These are phyloP conservation scores for Pilophorus perplexus DNA, from an alignment of 2,888 invertebrate species.

Conservation along the genomic window DNA sequence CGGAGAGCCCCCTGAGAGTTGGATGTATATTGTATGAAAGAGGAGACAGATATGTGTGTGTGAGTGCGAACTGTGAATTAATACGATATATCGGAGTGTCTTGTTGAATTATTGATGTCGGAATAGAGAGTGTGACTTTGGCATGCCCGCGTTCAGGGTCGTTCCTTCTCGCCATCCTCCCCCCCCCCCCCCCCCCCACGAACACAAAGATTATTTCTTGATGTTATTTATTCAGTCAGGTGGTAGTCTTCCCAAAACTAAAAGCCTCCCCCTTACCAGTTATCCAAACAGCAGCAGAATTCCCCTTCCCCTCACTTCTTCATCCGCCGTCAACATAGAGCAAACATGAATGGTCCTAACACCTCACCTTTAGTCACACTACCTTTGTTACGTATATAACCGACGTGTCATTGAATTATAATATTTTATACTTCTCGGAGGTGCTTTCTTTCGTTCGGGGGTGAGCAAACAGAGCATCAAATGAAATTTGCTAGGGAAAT, in stretches of 20 bases:
- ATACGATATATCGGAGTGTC: constrained; percentile 42
- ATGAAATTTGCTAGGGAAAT: no score
- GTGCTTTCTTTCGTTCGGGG: not conserved
- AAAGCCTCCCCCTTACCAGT: constrained; percentile 31
- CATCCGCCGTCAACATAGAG: constrained; percentile 27
- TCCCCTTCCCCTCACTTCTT: no score
- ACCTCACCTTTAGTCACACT: constrained; percentile 28
- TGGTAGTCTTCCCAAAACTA: constrained; percentile 44
- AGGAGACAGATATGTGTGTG: constrained; percentile 33
- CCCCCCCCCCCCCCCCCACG: constrained; percentile 14
- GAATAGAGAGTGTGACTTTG: constrained; percentile 42
- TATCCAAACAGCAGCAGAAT: constrained; percentile 36
- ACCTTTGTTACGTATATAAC: constrained; percentile 36
- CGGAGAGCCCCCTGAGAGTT: constrained; percentile 10
- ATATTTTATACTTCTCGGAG: constrained; percentile 23
- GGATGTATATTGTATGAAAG: constrained; percentile 42
- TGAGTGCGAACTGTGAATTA: constrained; percentile 42
- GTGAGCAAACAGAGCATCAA: constrained; percentile 26
- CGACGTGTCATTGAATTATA: constrained; percentile 28
- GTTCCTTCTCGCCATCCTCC: not conserved
- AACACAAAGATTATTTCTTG: constrained; percentile 45
- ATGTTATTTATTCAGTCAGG: constrained; percentile 47
- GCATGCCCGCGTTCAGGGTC: not conserved
- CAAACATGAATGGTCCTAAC: constrained; percentile 33
- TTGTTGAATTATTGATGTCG: constrained; percentile 43